Percentiles rank a stretch among this genome's conserved stretches.
These are phyloP conservation scores for Vidua chalybeata DNA, from an alignment of 2,113 vertebrate genomes.

Conservation along the genomic window DNA sequence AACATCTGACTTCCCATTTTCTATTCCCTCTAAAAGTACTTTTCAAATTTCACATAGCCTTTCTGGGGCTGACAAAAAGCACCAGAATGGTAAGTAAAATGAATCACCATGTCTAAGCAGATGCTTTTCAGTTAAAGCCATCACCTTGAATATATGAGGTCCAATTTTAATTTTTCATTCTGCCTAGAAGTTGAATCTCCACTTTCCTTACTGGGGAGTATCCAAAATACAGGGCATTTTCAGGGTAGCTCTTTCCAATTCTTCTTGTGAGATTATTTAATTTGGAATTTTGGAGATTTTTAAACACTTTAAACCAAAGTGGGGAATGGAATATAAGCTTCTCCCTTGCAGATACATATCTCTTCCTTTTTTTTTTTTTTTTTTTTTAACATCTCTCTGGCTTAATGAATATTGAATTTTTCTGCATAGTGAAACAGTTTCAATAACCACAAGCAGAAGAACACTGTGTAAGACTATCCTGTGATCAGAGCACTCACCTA, in stretches of 20 bases:
- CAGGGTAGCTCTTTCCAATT: neutral
- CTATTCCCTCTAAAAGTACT: neutral
- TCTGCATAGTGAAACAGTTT: neutral
- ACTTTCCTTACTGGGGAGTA: neutral
- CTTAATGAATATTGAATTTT: neutral
- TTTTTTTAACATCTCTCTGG: neutral
- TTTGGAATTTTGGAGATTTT: neutral
- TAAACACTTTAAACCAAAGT: neutral
- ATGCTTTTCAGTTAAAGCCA: neutral
- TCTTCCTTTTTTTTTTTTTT: neutral
- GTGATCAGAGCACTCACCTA: neutral
- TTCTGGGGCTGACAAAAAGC: neutral
- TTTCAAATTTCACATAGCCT: neutral
- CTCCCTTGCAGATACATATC: accelerated
- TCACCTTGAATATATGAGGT: neutral
- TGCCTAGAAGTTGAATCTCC: neutral
- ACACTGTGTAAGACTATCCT: neutral
- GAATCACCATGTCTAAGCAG: neutral
- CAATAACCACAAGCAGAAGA: neutral
- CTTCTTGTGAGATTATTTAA: neutral
- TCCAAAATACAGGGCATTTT: neutral
- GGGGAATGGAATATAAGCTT: neutral
- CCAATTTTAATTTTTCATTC: neutral
- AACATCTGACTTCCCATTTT: neutral
- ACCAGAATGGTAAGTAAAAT: neutral